Evolutionary conservation across 92 coral and sea anemone species (phyloP).

Genomic region (Parazoanthus darwini): DNA sequence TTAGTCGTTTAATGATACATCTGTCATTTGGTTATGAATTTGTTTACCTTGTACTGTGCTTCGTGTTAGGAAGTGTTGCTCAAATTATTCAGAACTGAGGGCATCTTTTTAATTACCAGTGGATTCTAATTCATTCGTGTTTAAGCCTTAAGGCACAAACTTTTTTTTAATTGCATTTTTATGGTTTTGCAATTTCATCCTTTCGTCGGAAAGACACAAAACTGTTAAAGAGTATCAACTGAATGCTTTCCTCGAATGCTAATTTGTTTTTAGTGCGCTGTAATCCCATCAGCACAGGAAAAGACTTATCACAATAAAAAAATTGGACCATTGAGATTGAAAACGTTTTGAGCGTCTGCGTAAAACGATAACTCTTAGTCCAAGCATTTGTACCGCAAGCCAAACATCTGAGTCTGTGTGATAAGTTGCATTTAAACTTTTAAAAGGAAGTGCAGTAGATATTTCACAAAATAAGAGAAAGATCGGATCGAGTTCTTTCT

Average conservation of each 20-base stretch:
- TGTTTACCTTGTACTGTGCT: neutral
- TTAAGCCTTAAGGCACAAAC: neutral
- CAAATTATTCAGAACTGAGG: neutral
- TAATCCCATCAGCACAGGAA: constrained; percentile 6
- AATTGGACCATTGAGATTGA: neutral
- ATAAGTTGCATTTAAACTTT: neutral
- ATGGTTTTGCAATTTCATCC: neutral
- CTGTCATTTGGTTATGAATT: neutral
- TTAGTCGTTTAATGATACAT: neutral
- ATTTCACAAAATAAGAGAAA: neutral
- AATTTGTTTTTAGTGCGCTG: neutral
- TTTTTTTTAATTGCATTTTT: neutral
- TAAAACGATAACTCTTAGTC: neutral
- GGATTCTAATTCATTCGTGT: neutral
- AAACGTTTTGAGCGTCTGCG: neutral
- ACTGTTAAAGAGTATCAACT: neutral
- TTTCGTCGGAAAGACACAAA: neutral
- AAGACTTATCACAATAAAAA: neutral
- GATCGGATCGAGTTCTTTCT: neutral
- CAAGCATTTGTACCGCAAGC: neutral
- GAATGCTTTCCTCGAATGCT: neutral
- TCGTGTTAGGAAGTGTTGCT: neutral
- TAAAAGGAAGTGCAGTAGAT: neutral
- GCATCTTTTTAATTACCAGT: neutral
- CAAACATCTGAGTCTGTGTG: neutral